Conservation (phyloP, 1,140 invertebrate species). For the Tenebrio molitor region DNA sequence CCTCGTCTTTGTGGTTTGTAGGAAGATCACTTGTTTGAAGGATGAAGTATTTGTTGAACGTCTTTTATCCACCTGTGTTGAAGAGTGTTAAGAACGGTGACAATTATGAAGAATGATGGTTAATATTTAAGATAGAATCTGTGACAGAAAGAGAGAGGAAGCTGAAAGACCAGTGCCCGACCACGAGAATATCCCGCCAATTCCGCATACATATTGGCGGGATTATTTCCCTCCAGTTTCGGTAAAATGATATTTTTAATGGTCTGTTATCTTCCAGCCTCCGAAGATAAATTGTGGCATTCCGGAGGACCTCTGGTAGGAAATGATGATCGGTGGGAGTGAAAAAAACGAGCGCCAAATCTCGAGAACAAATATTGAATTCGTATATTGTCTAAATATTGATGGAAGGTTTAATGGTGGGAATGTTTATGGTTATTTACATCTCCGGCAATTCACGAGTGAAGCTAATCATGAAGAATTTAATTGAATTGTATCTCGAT, state of each 20-base stretch:
- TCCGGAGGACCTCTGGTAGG: constrained; percentile 5
- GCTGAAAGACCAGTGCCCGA: background rate
- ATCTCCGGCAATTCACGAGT: background rate
- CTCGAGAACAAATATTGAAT: too few species aligned
- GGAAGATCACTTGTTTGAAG: too few species aligned
- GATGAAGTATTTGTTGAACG: too few species aligned
- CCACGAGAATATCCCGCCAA: constrained; percentile 19
- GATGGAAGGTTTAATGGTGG: background rate
- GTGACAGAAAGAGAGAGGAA: background rate
- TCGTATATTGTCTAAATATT: background rate
- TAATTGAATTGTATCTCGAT: constrained; percentile 12
- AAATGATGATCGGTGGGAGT: background rate
- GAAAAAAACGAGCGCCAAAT: background rate
- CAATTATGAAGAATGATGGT: background rate
- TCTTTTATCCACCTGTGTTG: too few species aligned
- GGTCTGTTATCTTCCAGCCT: constrained; percentile 10
- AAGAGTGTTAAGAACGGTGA: background rate
- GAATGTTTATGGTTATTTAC: too few species aligned
- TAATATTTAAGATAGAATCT: constrained; percentile 8
- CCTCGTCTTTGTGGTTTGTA: too few species aligned
- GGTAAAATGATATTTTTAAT: constrained; percentile 30
- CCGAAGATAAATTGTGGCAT: constrained; percentile 25
- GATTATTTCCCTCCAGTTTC: constrained; percentile 32
- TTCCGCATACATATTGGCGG: constrained; percentile 15
- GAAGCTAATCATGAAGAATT: constrained; percentile 6